phyloP scores from a whole-genome alignment of 2,888 invertebrate species.

The Dasypolia templi region DNA sequence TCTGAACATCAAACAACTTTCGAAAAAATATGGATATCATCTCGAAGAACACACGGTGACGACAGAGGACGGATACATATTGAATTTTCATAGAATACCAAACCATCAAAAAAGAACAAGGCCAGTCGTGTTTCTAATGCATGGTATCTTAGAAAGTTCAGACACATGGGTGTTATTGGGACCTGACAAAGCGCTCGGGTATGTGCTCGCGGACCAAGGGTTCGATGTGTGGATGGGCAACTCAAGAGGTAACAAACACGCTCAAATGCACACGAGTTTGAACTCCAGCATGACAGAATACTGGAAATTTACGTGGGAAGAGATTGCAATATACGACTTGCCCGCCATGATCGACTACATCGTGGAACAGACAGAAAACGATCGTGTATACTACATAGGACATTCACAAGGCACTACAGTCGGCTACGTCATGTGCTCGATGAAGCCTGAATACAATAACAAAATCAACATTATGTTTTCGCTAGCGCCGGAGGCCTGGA shows the following conservation, averaged over 20 bases:
- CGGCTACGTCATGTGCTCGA: slow-evolving; percentile 90
- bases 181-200: slow-evolving; percentile 91
- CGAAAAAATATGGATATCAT: slow-evolving; percentile 74
- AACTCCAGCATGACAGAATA: slow-evolving; percentile 68
- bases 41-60: slow-evolving; percentile 77
- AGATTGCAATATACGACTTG: slow-evolving; percentile 93
- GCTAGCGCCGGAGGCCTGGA: slow-evolving; percentile 91
- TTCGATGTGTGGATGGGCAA: slow-evolving; percentile 96
- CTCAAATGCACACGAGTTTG: slow-evolving; percentile 72
- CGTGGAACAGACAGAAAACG: slow-evolving; percentile 83
- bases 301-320: slow-evolving; percentile 92
- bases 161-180: slow-evolving; percentile 89
- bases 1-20: slow-evolving; percentile 74
- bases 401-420: slow-evolving; percentile 93
- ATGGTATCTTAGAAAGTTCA: slow-evolving; percentile 92
- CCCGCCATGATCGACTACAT: slow-evolving; percentile 93
- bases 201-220: slow-evolving; percentile 91
- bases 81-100: slow-evolving; percentile 80
- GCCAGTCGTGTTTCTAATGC: slow-evolving; percentile 92
- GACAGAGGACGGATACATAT: slow-evolving; percentile 81
- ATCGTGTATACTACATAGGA: slow-evolving; percentile 91
- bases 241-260: slow-evolving; percentile 93
- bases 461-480: slow-evolving; percentile 90
- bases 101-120: slow-evolving; percentile 62
- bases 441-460: slow-evolving; percentile 89